These are phyloP conservation scores for Elgaria multicarinata DNA, from an alignment of 2,113 vertebrate species.

Conservation along the genomic window DNA sequence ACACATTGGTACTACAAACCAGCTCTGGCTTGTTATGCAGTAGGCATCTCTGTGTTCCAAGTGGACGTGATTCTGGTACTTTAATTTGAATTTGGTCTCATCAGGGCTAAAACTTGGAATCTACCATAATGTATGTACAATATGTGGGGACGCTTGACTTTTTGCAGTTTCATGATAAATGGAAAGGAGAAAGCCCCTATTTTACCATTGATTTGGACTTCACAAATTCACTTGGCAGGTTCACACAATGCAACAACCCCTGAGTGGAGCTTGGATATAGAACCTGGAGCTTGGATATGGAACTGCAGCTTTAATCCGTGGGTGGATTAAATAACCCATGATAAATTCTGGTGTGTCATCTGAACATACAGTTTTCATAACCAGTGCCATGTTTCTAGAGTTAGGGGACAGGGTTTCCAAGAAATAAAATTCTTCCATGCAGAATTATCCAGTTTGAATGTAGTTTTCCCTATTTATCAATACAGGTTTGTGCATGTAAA, in stretches of 20 bases:
- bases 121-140: neutral
- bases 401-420: neutral
- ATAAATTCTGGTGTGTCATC: neutral
- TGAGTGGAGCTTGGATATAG: no score
- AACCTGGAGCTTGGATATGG: no score
- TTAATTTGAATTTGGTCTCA: neutral
- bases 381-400: neutral
- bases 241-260: no score
- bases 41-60: neutral
- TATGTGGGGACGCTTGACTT: neutral
- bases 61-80: neutral
- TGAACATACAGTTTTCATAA: neutral
- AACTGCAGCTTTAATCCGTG: no score
- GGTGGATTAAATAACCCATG: neutral
- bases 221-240: neutral
- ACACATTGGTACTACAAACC: neutral
- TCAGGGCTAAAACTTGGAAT: neutral
- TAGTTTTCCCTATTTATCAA: neutral
- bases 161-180: no score
- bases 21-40: no score
- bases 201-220: neutral
- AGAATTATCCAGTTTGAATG: neutral
- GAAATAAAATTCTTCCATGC: neutral
- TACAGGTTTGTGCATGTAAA: fast-evolving
- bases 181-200: neutral